Percentiles rank a stretch among this genome's conserved stretches.
These are phyloP conservation scores for honey bee (Apis mellifera) DNA, from an alignment of 1,140 invertebrate species.

Conservation along the genomic window DNA sequence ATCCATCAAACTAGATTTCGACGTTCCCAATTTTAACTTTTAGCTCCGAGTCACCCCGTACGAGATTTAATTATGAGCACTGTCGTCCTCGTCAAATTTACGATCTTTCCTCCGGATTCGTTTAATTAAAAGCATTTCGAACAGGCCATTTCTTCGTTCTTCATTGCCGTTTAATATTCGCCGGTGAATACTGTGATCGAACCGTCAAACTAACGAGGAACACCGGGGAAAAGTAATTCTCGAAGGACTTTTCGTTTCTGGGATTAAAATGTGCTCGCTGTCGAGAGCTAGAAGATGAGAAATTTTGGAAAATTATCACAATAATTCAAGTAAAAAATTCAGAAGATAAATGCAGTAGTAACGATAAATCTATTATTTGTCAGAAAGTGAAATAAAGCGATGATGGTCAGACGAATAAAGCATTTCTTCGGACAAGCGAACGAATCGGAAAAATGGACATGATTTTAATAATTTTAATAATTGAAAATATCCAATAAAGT, in stretches of 20 bases:
- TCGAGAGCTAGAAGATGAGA: too few relatives aligned
- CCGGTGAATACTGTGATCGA: slow-evolving; percentile 7
- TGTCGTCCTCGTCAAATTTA: slow-evolving; percentile 14
- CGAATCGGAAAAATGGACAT: too few relatives aligned
- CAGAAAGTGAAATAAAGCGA: too few relatives aligned
- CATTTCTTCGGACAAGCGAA: too few relatives aligned
- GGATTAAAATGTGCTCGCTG: not conserved
- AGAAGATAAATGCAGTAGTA: too few relatives aligned
- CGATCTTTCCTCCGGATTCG: not conserved
- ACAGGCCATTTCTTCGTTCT: not conserved
- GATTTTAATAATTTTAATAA: too few relatives aligned
- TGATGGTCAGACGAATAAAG: too few relatives aligned
- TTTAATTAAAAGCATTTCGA: slow-evolving; percentile 37
- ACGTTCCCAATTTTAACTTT: not conserved
- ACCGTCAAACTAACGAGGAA: slow-evolving; percentile 26
- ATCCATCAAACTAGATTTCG: slow-evolving; percentile 15
- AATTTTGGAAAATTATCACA: not conserved
- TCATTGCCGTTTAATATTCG: slow-evolving; percentile 24
- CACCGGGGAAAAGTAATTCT: not conserved
- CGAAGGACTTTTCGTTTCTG: not conserved
- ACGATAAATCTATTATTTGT: too few relatives aligned
- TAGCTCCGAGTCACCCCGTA: not conserved
- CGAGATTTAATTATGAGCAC: slow-evolving; percentile 31
- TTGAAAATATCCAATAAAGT: too few relatives aligned
- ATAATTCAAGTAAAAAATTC: too few relatives aligned